Evolutionary conservation across 2,888 invertebrate genomes (phyloP), one percentile per base, ranked within the genome.

Genomic region (Dryobotodes eremita): DNA sequence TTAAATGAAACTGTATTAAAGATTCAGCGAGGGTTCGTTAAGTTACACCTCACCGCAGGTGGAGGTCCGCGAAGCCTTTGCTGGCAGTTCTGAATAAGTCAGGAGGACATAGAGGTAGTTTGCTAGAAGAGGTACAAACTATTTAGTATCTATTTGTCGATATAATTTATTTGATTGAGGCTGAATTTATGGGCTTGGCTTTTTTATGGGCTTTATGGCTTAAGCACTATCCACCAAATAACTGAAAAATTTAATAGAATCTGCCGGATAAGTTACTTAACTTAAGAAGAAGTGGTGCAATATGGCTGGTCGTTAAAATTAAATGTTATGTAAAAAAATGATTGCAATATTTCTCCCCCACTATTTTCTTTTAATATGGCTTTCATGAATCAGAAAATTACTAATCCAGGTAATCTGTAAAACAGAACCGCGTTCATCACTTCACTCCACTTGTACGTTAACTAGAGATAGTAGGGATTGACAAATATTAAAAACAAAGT

Each of bases 1-100:
- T 96, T 96, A 96, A 96, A 96, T 93, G 95, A 95, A 96, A 95
- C 93, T 94, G 91, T 95, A 95, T 97, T 95, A 96, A 97, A 96
- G 94, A 97, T 97, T 95, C 96, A 97, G 89, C 82, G 92, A 91
- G 95, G 95, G 95, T 96, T 95, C 96, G 96, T 95, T 96, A 96
- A 95, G 95, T 96, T 96, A 95, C 95, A 95, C 95, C 94, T 95
- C 94, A 96, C 96, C 96, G 93, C 96, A 95, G 94, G 94, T 94
- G 93, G 85, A 94, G 94, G 92, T 88, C 93, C 92, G 92, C 91
- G 92, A 90, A 93, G 94, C 94, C 93, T 94, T 94, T 92, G 93
- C 93, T 88, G 86, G 88, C 85, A 88, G 86, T 91, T 84, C 91
- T 96, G 95, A 96, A 96, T 96, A 96, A 96, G 93, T 96, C 94